Conservation (phyloP, 2,888 invertebrate genomes). For the Macaria liturata region DNA sequence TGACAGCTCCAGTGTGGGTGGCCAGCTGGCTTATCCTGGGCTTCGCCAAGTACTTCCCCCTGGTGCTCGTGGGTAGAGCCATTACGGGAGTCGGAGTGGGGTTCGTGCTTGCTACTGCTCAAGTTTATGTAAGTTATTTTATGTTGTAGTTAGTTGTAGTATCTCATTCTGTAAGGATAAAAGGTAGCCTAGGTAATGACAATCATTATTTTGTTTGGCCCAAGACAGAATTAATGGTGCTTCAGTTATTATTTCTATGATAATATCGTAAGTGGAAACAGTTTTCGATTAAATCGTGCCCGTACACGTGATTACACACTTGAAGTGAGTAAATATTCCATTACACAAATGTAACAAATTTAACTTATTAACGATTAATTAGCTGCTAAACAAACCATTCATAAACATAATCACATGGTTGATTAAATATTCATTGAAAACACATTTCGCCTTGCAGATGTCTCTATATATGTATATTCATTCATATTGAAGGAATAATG, state of each 20-base stretch:
- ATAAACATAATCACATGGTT: conserved; percentile 2
- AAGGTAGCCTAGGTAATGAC: no score
- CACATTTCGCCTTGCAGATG: conserved; percentile 7
- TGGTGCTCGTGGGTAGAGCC: conserved; percentile 80
- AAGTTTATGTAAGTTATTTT: conserved; percentile 83
- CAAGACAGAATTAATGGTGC: no score
- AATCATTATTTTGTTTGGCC: no score
- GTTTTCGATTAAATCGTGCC: no score
- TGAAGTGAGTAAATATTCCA: no score
- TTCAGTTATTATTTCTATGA: no score
- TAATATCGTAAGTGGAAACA: no score
- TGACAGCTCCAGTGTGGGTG: conserved; percentile 77
- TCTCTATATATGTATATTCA: conserved; percentile 6
- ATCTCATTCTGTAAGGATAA: no score
- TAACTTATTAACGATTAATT: conserved; percentile 3
- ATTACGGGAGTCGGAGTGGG: conserved; percentile 85
- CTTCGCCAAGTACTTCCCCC: conserved; percentile 65
- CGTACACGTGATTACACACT: no score
- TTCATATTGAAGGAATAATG: conserved; percentile 13
- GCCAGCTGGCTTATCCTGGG: conserved; percentile 82
- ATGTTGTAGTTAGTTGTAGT: no score
- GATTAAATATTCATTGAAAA: conserved; percentile 13
- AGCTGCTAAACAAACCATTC: conserved; percentile 12
- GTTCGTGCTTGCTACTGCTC: conserved; percentile 83
- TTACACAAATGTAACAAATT: no score